Percentiles rank a stretch among this genome's conserved stretches.
These are phyloP conservation scores for Ormyrus nitidulus DNA, from an alignment of 2,888 invertebrate species.

Conservation along the genomic window DNA sequence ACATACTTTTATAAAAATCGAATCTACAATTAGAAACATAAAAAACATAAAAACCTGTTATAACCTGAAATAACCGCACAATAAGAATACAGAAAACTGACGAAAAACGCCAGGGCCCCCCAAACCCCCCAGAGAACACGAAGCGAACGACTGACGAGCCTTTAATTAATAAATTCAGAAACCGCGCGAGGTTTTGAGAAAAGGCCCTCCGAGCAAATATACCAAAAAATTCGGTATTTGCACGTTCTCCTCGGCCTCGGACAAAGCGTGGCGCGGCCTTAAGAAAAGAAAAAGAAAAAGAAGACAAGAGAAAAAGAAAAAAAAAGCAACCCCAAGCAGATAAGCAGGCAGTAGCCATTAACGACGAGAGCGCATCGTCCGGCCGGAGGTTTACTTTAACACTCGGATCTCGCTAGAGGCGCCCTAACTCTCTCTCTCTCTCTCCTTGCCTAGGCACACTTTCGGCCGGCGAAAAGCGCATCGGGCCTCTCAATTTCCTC, in stretches of 20 bases:
- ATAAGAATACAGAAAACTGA: too few relatives aligned
- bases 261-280: not conserved
- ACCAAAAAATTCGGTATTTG: not conserved
- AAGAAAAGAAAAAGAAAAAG: not conserved
- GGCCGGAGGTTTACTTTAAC: constrained; percentile 47
- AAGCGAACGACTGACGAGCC: too few relatives aligned
- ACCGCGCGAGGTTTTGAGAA: too few relatives aligned
- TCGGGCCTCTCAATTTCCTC: constrained; percentile 63
- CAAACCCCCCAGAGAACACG: too few relatives aligned
- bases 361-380: not conserved
- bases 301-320: not conserved
- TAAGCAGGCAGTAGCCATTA: not conserved
- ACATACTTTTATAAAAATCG: too few relatives aligned
- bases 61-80: too few relatives aligned
- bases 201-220: too few relatives aligned
- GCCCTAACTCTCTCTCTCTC: not conserved
- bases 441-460: not conserved
- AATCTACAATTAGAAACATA: too few relatives aligned
- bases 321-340: not conserved
- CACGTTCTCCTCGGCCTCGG: not conserved
- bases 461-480: constrained; percentile 52
- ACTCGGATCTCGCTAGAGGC: constrained; percentile 32
- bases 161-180: too few relatives aligned
- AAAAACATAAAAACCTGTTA: too few relatives aligned
- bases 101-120: too few relatives aligned